Base-by-base conservation (phyloP, 2,888 invertebrate species). In the Acanthosepion lycidas region DNA sequence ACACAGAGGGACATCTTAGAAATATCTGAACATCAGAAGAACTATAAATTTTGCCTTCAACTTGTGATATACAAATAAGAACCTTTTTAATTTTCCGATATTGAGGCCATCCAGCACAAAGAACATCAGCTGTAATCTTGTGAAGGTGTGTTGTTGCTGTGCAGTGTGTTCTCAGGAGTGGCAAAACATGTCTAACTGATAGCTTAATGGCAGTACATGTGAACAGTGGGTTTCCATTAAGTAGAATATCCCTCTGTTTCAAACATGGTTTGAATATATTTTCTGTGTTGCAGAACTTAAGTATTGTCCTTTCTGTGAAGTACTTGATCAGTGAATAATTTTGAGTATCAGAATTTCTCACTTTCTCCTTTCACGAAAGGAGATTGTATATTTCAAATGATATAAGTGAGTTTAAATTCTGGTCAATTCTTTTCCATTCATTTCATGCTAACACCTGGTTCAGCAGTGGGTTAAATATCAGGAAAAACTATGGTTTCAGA, bases 1-100 rank as follows among this genome's bases (percentile, higher is more conserved):
- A 59, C 78, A 78, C n/a, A 33, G 78, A 33, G 33, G 8, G 33
- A 78, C 78, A 78, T 78, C n/a, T n/a, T 78, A n/a, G 8, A 15
- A 78, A 78, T 78, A 78, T 78, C n/a, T n/a, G n/a, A n/a, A 78
- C 78, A n/a, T 78, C 78, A 78, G 78, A 78, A 33, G 78, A 33
- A 78, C 33, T 33, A 78, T 78, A 78, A 78, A 78, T 78, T 78
- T n/a, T 18, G n/a, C n/a, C 78, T 78, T n/a, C 78, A 78, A 33
- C 78, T 78, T 78, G 78, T 15, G 15, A 78, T 78, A 78, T 15
- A 33, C 78, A 78, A 78, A 78, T 78, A 78, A 78, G 78, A 78
- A 78, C 15, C 78, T n/a, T n/a, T 78, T 78, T 78, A 33, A 78
- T 78, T n/a, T 78, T 78, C 78, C 33, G 1, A 78, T 33, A n/a